These are phyloP conservation scores for Amphiprion ocellaris DNA, from an alignment of 2,113 vertebrate genomes.

Conservation along the genomic window DNA sequence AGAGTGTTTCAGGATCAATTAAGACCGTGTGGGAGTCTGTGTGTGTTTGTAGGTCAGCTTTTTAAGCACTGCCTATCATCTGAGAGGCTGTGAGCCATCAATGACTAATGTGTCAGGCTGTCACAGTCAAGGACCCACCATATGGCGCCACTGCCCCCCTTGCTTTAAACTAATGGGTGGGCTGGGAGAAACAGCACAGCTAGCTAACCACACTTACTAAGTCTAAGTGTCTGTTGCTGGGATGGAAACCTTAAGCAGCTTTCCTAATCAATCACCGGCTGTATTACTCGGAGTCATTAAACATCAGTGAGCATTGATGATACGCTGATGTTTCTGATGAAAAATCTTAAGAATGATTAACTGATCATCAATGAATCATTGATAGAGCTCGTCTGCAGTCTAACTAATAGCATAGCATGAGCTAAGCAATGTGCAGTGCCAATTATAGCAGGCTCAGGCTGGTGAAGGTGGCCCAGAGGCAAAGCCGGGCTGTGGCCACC, in stretches of 20 bases:
- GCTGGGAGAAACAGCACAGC: conserved; percentile 60
- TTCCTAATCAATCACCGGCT: conserved; percentile 29
- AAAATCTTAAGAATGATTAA: conserved; percentile 33
- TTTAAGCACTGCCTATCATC: conserved; percentile 79
- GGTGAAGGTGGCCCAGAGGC: conserved; percentile 69
- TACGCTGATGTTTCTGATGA: conserved; percentile 27
- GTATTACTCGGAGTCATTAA: conserved; percentile 12
- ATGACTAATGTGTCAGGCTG: conserved; percentile 83
- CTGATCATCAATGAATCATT: conserved; percentile 45
- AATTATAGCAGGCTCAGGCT: conserved; percentile 69
- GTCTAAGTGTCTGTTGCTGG: conserved; percentile 14
- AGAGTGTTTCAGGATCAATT: conserved; percentile 70
- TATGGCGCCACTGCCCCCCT: conserved; percentile 67
- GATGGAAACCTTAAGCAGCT: conserved; percentile 30
- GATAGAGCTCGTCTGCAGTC: conserved; percentile 26
- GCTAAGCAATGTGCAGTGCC: conserved; percentile 53
- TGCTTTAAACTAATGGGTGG: conserved; percentile 69
- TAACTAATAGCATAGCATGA: conserved; percentile 34
- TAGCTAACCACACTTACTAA: conserved; percentile 55
- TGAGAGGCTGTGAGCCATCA: conserved; percentile 78
- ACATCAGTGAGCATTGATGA: conserved; percentile 14
- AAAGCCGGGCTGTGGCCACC: conserved; percentile 64
- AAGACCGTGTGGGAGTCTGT: conserved; percentile 34
- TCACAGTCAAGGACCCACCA: conserved; percentile 80
- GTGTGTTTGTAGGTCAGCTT: conserved; percentile 72